Percentiles rank a stretch among this genome's conserved stretches.
phyloP scores from a whole-genome alignment of 2,113 vertebrate genomes.

The Odontophorus gujanensis region DNA sequence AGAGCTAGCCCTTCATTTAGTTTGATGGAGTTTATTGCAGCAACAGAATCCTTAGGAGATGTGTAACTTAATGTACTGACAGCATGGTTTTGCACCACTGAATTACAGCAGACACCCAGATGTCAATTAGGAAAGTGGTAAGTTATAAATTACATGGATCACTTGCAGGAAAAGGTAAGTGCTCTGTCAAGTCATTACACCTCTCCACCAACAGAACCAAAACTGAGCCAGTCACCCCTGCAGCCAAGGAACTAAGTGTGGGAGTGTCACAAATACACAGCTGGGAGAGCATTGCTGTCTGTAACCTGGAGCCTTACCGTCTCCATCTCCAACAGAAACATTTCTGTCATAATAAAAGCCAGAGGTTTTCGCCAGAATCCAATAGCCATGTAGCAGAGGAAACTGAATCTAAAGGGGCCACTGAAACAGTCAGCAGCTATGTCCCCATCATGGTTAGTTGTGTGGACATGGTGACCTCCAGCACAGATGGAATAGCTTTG shows the following conservation, averaged over 20 bases:
- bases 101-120: not conserved
- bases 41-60: not conserved
- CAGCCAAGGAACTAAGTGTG: not conserved
- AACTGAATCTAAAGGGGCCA: not conserved
- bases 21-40: not conserved
- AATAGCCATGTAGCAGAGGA: not conserved
- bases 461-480: not conserved
- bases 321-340: not conserved
- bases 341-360: not conserved
- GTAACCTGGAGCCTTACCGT: not conserved
- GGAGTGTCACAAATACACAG: not conserved
- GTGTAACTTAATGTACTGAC: not conserved
- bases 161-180: not conserved
- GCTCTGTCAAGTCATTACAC: not conserved
- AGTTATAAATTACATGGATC: not conserved
- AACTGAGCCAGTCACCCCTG: not conserved
- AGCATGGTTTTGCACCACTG: not conserved
- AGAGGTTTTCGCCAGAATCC: not conserved
- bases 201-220: not conserved
- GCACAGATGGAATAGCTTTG: not conserved
- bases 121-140: not conserved
- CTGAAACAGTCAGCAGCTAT: not conserved
- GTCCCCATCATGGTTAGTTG: not conserved
- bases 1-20: not conserved
- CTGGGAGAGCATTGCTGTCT: not conserved